Conservation (phyloP, 2,797 vertebrate species). For the Hydrocynus forskahlii region DNA sequence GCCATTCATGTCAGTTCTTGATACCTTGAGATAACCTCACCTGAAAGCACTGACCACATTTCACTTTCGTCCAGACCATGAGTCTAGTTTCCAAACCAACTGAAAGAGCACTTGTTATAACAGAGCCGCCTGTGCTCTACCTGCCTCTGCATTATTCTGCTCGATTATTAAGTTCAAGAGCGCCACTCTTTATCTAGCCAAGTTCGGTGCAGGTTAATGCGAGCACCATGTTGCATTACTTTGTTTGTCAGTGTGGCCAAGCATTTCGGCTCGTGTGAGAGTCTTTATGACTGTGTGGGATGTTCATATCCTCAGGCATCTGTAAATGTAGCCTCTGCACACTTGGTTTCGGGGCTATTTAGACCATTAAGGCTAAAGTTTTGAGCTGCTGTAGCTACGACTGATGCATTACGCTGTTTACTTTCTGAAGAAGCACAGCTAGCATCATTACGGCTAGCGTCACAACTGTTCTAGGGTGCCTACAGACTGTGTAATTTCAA, state of each 20-base stretch:
- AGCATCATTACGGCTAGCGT: no score
- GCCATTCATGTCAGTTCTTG: neutral
- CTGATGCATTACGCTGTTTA: neutral
- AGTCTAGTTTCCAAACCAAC: neutral
- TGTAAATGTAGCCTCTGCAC: neutral
- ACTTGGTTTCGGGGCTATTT: neutral
- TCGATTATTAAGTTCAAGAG: neutral
- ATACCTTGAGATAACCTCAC: neutral
- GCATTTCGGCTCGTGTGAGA: neutral
- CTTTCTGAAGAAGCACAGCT: neutral
- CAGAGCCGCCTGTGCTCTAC: neutral
- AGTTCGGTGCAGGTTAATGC: neutral
- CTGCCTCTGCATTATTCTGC: neutral
- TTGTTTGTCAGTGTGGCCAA: neutral
- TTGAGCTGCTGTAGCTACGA: neutral
- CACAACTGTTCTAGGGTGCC: neutral
- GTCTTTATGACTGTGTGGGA: neutral
- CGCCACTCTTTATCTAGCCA: neutral
- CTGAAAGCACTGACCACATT: neutral
- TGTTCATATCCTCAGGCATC: neutral
- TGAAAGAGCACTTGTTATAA: neutral
- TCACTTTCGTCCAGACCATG: neutral
- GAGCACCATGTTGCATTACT: neutral
- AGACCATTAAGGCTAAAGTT: neutral
- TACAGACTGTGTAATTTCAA: neutral